A percentile compares a stretch with the other conserved stretches of the same genome.
These are phyloP conservation scores for Atrichornis clamosus DNA, from an alignment of 2,113 vertebrate species.

Conservation along the genomic window DNA sequence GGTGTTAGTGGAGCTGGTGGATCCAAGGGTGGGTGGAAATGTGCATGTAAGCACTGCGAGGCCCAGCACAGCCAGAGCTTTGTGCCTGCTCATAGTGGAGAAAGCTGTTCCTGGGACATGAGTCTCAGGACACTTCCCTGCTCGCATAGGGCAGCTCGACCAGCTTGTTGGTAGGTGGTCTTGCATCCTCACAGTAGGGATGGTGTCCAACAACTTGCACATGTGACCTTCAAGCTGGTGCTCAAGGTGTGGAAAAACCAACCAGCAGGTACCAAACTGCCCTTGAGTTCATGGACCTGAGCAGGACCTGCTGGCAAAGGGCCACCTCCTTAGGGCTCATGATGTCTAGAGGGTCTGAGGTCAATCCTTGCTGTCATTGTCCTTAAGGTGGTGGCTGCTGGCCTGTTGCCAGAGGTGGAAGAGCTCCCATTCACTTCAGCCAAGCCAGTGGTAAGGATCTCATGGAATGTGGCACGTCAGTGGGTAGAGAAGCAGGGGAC, in stretches of 20 bases:
- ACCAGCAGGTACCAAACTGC: background rate
- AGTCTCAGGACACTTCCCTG: background rate
- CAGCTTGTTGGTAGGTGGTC: background rate
- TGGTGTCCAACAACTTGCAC: background rate
- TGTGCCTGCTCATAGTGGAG: background rate
- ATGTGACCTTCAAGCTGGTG: background rate
- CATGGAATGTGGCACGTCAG: background rate
- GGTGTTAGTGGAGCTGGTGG: background rate
- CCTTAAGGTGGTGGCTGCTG: background rate
- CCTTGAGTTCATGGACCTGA: background rate
- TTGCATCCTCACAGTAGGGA: background rate
- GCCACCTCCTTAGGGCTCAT: accelerated
- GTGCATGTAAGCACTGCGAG: background rate
- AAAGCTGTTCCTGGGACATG: background rate
- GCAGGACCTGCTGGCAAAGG: background rate
- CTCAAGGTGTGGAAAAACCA: background rate
- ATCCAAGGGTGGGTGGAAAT: too few species aligned
- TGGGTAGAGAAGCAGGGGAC: background rate
- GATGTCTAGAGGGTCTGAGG: background rate
- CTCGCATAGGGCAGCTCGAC: accelerated
- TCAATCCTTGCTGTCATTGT: background rate
- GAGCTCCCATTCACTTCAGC: background rate
- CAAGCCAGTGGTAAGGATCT: background rate
- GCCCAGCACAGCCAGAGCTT: background rate
- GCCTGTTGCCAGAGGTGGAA: background rate